Conservation (phyloP, 2,797 vertebrate genomes). For the Trematomus bernacchii region DNA sequence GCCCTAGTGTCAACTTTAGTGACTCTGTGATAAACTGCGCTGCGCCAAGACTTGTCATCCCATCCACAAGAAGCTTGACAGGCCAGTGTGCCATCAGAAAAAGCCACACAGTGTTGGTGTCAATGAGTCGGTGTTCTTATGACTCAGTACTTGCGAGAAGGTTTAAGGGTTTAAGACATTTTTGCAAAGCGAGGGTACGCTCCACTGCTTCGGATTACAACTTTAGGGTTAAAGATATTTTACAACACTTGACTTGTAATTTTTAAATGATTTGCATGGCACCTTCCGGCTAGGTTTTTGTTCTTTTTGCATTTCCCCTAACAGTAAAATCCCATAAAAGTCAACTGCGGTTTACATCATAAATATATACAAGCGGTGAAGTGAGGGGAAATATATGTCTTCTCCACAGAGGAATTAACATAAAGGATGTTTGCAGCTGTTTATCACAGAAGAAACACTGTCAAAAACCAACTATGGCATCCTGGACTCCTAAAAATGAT, state of each 20-base stretch:
- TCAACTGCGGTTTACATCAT: too few relatives aligned
- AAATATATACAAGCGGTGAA: too few relatives aligned
- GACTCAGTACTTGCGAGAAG: slow-evolving; percentile 20
- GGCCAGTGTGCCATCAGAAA: slow-evolving; percentile 36
- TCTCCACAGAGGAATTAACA: too few relatives aligned
- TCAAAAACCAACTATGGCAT: background rate
- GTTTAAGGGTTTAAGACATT: slow-evolving; percentile 16
- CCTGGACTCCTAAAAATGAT: too few relatives aligned
- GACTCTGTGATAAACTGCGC: slow-evolving; percentile 69
- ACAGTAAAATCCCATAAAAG: too few relatives aligned
- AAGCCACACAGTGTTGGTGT: slow-evolving; percentile 14
- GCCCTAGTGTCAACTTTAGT: slow-evolving; percentile 60
- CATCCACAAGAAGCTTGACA: slow-evolving; percentile 58
- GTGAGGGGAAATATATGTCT: too few relatives aligned
- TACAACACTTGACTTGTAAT: too few relatives aligned
- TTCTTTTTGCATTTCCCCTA: too few relatives aligned
- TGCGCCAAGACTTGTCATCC: slow-evolving; percentile 63
- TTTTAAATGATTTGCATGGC: too few relatives aligned
- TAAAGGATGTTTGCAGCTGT: slow-evolving; percentile 2
- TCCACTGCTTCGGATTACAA: slow-evolving; percentile 1
- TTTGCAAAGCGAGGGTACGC: slow-evolving; percentile 13
- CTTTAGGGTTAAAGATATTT: background rate
- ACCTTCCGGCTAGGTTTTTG: too few relatives aligned
- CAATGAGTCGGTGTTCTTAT: slow-evolving; percentile 8
- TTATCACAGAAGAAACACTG: slow-evolving; percentile 1